Percentiles rank a stretch among this genome's conserved stretches.
phyloP scores from a whole-genome alignment of 1,140 invertebrate species.

The Aphelinus atriplicis region DNA sequence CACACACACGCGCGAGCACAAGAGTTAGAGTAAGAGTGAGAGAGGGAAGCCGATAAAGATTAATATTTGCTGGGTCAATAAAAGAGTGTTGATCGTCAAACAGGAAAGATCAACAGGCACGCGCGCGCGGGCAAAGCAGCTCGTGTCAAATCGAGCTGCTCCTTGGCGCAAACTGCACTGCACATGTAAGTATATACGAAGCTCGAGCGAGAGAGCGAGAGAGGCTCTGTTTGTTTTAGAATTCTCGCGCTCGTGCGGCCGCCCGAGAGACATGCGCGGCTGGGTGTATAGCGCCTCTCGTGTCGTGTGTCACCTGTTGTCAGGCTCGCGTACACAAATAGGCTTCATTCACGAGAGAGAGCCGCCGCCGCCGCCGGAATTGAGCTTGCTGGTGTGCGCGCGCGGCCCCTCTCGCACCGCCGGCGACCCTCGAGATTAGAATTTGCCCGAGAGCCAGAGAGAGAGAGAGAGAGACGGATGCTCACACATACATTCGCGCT shows the following conservation, averaged over 20 bases:
- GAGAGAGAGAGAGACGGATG: too few species aligned
- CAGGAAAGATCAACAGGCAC: conserved; percentile 10
- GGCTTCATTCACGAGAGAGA: conserved; percentile 14
- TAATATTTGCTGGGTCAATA: conserved; percentile 8
- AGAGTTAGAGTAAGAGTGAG: background rate
- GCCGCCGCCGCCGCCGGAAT: too few species aligned
- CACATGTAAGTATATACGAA: too few species aligned
- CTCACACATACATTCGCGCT: too few species aligned
- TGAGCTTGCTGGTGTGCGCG: background rate
- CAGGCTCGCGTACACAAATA: conserved; percentile 14
- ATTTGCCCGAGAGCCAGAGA: background rate
- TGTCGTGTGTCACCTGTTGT: conserved; percentile 32
- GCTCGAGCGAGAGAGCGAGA: too few species aligned
- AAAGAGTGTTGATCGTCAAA: conserved; percentile 9
- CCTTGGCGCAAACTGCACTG: too few species aligned
- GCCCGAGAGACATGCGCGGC: background rate
- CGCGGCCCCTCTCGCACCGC: background rate
- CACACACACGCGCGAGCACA: too few species aligned
- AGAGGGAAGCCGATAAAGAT: background rate
- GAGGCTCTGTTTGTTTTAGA: conserved; percentile 4
- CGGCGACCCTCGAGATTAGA: conserved; percentile 14
- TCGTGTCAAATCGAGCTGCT: too few species aligned
- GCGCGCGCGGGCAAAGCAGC: background rate
- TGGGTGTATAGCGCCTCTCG: background rate
- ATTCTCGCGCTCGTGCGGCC: background rate